A percentile compares a stretch with the other conserved stretches of the same genome.
These are phyloP conservation scores for Conus canariensis DNA, from an alignment of 2,888 invertebrate species.

Conservation along the genomic window DNA sequence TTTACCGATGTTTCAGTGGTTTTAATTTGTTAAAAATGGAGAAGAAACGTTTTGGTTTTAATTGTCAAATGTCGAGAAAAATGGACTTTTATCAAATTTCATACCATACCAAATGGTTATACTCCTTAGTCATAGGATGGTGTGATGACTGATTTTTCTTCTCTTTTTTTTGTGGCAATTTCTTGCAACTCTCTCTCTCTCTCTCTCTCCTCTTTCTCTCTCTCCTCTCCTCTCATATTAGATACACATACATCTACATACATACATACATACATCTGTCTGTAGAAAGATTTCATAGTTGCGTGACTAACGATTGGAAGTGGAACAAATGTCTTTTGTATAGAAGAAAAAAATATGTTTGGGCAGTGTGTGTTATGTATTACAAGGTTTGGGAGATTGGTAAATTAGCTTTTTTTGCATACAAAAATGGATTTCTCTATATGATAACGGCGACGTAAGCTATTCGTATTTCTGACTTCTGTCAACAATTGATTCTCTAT, in stretches of 20 bases:
- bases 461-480: no score
- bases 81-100: not conserved
- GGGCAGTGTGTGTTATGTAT: not conserved
- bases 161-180: not conserved
- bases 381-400: not conserved
- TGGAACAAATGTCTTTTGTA: not conserved
- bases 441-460: not conserved
- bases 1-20: no score
- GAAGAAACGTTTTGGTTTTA: not conserved
- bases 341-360: not conserved
- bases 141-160: not conserved
- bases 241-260: no score
- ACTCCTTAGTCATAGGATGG: no score
- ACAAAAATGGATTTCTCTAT: conserved; percentile 16
- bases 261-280: no score
- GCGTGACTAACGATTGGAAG: not conserved
- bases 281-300: not conserved
- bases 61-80: not conserved
- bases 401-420: conserved; percentile 5
- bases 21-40: not conserved
- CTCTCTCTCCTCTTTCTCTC: not conserved
- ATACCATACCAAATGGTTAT: no score
- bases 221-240: not conserved
- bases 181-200: not conserved
- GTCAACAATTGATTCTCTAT: no score